Base-by-base conservation (phyloP, 92 coral and sea anemone genomes). In the Chrysogorgia sp. region DNA sequence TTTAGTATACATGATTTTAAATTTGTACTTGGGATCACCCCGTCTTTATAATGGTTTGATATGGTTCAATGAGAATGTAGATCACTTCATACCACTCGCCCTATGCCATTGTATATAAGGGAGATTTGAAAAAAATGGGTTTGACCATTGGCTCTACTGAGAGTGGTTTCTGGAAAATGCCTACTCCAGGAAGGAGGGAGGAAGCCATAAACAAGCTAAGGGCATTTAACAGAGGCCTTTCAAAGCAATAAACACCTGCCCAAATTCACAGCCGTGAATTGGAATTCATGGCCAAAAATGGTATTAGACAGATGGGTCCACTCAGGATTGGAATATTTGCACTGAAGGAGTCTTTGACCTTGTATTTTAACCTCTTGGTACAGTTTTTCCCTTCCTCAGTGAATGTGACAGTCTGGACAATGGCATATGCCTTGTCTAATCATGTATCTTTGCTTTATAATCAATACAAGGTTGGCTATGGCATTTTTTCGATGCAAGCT, bases 351-450 rank as follows among this genome's bases (percentile, higher is more conserved):
- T 26, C 63, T 28, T 57, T 69, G 53, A 58, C 50, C 4, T 10
- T 20, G 17, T 75, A 45, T 68, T 86, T 81, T 47, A 75, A 81
- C 66, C 12, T 81, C 29, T 47, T 58, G 47, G 77, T 37, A 50
- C 34, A 81, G 33, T 75, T 86, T 76, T 74, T 81, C 75, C 63
- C 71, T 61, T 15, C 30, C 23, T 1, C 71, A 58, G 83, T 84
- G 17, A 68, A 77, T 41, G 58, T 84, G 22, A 84, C 75, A 1
- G 14, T 22, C 77, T 61, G 76, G 79, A 10, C 83, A 84, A 67
- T 83, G 32, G 91, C 74, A 17, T 79, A 86, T 66, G 89, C 83
- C 68, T 40, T 86, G 31, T 86, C 89, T 10, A 81, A 81, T 49
- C 89, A 86, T 67, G 78, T 83, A 8, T 22, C 76, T 43, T 66